These are phyloP conservation scores for Coboldia fuscipes DNA, from an alignment of 1,140 invertebrate genomes.

Conservation along the genomic window DNA sequence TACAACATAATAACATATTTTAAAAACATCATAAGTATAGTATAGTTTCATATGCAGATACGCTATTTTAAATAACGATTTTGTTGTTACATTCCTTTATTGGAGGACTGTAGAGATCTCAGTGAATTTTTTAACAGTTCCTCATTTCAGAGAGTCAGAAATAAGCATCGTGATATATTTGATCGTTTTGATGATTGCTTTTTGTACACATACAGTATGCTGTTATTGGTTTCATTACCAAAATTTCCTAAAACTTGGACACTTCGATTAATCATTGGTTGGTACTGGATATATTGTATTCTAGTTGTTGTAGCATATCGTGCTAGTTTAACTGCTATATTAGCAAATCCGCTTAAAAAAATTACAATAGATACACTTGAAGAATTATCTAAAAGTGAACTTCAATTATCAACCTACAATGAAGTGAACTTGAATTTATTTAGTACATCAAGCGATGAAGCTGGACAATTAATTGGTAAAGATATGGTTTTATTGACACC, in stretches of 20 bases:
- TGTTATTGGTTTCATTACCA: conserved; percentile 51
- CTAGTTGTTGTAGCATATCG: conserved; percentile 52
- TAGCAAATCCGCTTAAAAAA: conserved; percentile 51
- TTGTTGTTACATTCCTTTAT: not conserved
- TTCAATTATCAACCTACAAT: conserved; percentile 44
- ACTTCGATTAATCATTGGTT: conserved; percentile 51
- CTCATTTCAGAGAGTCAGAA: not conserved
- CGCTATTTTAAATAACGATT: not conserved
- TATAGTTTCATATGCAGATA: not conserved
- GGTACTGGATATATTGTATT: conserved; percentile 69
- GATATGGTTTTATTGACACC: conserved; percentile 35
- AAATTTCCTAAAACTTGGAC: conserved; percentile 53
- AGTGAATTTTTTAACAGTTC: no score
- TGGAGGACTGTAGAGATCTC: not conserved
- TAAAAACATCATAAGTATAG: not conserved
- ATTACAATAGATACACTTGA: conserved; percentile 53
- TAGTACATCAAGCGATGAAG: conserved; percentile 35
- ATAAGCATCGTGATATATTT: conserved; percentile 29
- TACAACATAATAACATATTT: not conserved
- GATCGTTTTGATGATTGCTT: conserved; percentile 44
- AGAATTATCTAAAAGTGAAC: conserved; percentile 35
- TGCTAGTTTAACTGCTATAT: conserved; percentile 60
- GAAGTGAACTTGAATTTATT: conserved; percentile 46
- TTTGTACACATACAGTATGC: conserved; percentile 57
- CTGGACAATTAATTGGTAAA: conserved; percentile 36